Conservation (phyloP, 2,113 vertebrate species). For the Cottus gobio region DNA sequence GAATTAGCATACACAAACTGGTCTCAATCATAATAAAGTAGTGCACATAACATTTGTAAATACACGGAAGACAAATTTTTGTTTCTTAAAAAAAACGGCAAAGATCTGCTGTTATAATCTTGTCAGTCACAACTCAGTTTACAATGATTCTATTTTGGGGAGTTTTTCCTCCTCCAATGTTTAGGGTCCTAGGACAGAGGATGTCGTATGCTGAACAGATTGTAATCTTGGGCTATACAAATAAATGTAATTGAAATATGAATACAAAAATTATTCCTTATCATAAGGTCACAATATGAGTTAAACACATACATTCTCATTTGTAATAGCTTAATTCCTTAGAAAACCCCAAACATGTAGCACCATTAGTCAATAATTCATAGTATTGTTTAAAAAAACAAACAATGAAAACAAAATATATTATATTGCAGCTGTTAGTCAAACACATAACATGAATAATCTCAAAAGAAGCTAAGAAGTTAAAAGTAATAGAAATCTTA, state of each 20-base stretch:
- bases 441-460: not conserved
- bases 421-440: not conserved
- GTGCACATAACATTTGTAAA: not conserved
- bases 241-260: not conserved
- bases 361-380: not conserved
- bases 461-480: not conserved
- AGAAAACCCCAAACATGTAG: not conserved
- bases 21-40: not conserved
- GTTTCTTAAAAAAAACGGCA: not conserved
- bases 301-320: not conserved
- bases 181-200: not conserved
- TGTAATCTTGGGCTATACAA: not conserved
- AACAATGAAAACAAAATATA: not conserved
- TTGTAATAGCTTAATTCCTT: not conserved
- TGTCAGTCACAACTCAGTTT: not conserved
- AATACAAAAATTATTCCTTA: no score
- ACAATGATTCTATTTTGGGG: not conserved
- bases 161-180: not conserved
- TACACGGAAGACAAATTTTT: not conserved
- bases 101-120: not conserved
- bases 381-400: not conserved
- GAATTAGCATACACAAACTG: not conserved
- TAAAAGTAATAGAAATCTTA: not conserved
- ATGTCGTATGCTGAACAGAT: not conserved
- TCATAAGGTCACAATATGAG: not conserved